Conservation (phyloP, 2,113 vertebrate species). For the Aptenodytes forsteri region DNA sequence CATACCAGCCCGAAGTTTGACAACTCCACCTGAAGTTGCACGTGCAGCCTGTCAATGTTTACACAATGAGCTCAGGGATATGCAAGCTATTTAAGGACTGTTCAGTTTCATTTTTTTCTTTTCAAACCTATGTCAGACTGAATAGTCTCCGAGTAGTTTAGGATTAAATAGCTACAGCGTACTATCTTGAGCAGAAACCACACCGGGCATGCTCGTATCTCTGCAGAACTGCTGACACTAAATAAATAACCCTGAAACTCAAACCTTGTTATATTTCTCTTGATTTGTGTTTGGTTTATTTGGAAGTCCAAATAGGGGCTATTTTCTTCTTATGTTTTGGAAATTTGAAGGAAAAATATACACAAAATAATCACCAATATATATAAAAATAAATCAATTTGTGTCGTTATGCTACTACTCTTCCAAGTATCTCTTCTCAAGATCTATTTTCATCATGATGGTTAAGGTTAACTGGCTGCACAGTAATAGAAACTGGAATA, state of each 20-base stretch:
- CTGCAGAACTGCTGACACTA: neutral
- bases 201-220: accelerated
- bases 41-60: neutral
- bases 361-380: neutral
- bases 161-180: neutral
- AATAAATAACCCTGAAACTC: neutral
- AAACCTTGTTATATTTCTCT: neutral
- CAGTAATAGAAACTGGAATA: neutral
- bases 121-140: neutral
- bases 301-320: neutral
- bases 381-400: too few species aligned
- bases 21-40: neutral
- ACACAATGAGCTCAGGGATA: neutral
- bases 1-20: neutral
- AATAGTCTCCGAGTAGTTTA: neutral
- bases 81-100: neutral
- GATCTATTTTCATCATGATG: neutral
- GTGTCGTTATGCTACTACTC: neutral
- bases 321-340: neutral
- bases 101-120: neutral
- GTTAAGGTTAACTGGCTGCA: neutral
- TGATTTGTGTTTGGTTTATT: neutral
- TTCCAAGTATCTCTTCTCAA: neutral
- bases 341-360: neutral
- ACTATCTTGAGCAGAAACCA: neutral